Evolutionary conservation across 2,797 vertebrate genomes (phyloP), one percentile per base, ranked within the genome.

Genomic region (Etheostoma nigrum): DNA sequence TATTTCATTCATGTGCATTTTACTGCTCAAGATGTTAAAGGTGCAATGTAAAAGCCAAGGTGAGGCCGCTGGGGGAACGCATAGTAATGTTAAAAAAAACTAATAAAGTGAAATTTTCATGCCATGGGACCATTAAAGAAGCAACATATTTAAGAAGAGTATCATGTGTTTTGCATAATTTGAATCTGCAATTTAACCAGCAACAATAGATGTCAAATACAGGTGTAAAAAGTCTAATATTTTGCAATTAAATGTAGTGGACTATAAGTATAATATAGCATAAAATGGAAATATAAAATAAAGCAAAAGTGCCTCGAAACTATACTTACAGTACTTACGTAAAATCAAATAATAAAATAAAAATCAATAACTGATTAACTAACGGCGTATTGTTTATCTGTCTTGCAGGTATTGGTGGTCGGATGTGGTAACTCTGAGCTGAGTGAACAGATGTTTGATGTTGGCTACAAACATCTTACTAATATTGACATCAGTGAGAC

Each of bases 371-470:
- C 14, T 27, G 16, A 15, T 42, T n/a, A 5, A 53, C 57, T 14
- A n/a, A 54, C 18, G 12, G 14, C 51, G n/a, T 52, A 42, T 59
- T 69, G 4, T 67, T 1, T 49, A 64, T 67, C 33, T 64, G 2
- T 81, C 21, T 21, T 55, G 60, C 86, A 99, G 98, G 97, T 99
- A 16, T 89, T 99, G 59, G 97, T 99, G 85, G 96, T 99, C 10
- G 98, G 98, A 18, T 99, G 98, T 4, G 98, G 98, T 15, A 99
- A 97, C 94, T 99, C 98, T 0, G 97, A 99, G 86, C 94, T 99
- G 48, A 99, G 98, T 0, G 98, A 99, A 87, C 97, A 97, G 91
- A 94, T 99, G 59, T 97, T 98, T 0, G 98, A 99, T 23, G 76
- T 95, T n/a, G 97, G 98, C 27, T 98, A 96, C 72, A 93, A 94